Percentiles rank a stretch among this genome's conserved stretches.
Conservation (phyloP, 2,888 invertebrate species). For the Spicauda simplicius region DNA sequence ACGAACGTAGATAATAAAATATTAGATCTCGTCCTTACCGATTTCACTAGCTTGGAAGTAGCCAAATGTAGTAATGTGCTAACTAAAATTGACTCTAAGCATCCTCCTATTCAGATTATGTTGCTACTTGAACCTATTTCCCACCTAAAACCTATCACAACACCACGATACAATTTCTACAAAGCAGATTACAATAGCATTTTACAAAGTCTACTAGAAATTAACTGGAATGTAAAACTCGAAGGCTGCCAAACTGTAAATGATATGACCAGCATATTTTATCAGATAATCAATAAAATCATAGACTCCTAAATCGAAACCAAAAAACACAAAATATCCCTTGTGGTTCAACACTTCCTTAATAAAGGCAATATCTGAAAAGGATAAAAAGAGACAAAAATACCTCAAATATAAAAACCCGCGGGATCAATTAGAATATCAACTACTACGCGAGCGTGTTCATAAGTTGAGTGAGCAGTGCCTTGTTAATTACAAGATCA, state of each 20-base stretch:
- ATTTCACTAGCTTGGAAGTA: constrained; percentile 22
- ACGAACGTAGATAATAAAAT: constrained; percentile 20
- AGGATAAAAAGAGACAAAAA: not conserved
- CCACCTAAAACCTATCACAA: constrained; percentile 4
- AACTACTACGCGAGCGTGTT: constrained; percentile 10
- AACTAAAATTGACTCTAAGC: constrained; percentile 37
- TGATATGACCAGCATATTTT: constrained; percentile 12
- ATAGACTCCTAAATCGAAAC: not conserved
- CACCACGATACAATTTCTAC: constrained; percentile 34
- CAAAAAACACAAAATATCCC: constrained; percentile 1
- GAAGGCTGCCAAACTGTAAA: not conserved
- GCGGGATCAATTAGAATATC: constrained; percentile 11
- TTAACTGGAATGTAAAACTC: constrained; percentile 5
- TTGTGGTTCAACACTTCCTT: constrained; percentile 4
- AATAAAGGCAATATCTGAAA: not conserved
- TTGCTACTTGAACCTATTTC: constrained; percentile 6
- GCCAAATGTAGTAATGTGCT: constrained; percentile 23
- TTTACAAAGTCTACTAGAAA: constrained; percentile 14
- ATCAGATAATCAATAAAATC: not conserved
- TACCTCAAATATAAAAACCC: constrained; percentile 14
- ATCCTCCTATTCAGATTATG: constrained; percentile 37
- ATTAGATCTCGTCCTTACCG: constrained; percentile 36
- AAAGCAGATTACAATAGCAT: constrained; percentile 39
- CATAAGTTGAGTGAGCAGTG: not conserved
- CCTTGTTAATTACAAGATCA: constrained; percentile 15